These are phyloP conservation scores for Dascillus cervinus DNA, from an alignment of 2,888 invertebrate genomes.

Conservation along the genomic window DNA sequence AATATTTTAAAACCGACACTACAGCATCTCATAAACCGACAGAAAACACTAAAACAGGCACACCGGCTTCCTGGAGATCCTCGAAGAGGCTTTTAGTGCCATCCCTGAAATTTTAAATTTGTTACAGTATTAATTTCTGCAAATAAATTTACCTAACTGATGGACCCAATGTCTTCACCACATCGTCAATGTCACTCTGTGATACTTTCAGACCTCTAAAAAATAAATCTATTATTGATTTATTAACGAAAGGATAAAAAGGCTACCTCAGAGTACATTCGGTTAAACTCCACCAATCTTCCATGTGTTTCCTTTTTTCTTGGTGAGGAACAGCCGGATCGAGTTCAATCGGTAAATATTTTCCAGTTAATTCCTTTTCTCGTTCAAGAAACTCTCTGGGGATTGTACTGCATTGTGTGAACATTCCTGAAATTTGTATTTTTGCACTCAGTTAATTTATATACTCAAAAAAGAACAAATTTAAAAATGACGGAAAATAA, in stretches of 20 bases:
- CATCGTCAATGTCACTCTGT: constrained; percentile 48
- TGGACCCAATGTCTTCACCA: constrained; percentile 45
- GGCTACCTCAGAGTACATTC: constrained; percentile 56
- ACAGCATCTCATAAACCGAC: constrained; percentile 92
- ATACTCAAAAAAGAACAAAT: no score
- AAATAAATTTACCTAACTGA: constrained; percentile 40
- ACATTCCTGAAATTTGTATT: no score
- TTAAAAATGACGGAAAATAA: no score
- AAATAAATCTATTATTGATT: no score
- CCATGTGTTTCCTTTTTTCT: constrained; percentile 70
- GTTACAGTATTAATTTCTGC: constrained; percentile 1
- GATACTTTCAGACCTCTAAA: constrained; percentile 49
- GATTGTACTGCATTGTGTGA: constrained; percentile 64
- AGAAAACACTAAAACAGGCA: constrained; percentile 90
- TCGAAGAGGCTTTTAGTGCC: constrained; percentile 62
- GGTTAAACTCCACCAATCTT: constrained; percentile 70
- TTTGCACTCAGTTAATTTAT: no score
- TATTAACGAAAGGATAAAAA: no score
- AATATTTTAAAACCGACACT: constrained; percentile 63
- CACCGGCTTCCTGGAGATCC: constrained; percentile 52
- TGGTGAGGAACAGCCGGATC: constrained; percentile 63
- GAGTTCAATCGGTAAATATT: constrained; percentile 79
- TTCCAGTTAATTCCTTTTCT: constrained; percentile 52
- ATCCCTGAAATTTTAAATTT: constrained; percentile 46
- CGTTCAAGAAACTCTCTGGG: constrained; percentile 56